Base-by-base conservation (phyloP, 2,113 vertebrate genomes). In the Urocitellus parryii region DNA sequence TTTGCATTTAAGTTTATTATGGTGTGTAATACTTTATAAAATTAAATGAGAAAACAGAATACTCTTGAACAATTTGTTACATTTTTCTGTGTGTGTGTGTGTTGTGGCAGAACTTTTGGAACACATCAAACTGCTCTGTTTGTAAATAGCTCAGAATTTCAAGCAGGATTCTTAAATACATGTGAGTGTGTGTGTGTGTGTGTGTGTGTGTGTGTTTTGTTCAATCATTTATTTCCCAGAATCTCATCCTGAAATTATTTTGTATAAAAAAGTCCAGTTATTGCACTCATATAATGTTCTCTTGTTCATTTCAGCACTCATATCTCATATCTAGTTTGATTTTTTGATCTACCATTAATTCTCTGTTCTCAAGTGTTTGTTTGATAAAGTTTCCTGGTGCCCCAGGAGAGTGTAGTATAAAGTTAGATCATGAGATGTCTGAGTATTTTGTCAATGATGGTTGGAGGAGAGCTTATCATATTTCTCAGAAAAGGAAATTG, bases 401-500 rank as follows among this genome's bases (percentile, higher is more conserved):
- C 91, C 87, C 89, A 85, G 6, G 74, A 97, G 6, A 74, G 45
- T 65, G 37, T 56, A 90, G 97, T 97, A 94, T 87, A 78, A 94
- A 94, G 72, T 96, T 90, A 97, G 97, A 95, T 70, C 51, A 67
- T 76, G 74, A 96, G 97, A 96, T 95, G 67, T 51, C 90, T 97
- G 78, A 94, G 73, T 45, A 83, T 68, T 95, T 96, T 65, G 61
- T 92, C 97, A 81, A 96, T 97, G 82, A 95, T 90, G 45, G n/a
- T 74, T 74, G 45, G 34, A 96, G 4, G 89, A 37, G 29, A 95
- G n/a, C 70, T 79, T 96, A 95, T 97, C 94, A 9, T 90, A 85
- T 97, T 98, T 87, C 87, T 89, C 96, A 92, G 81, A 63, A 97
- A 5, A 77, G 25, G 81, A 98, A 97, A 92, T 22, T 92, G 97